These are phyloP conservation scores for Odocoileus hemionus DNA, from an alignment of 2,113 vertebrate genomes.

Conservation along the genomic window DNA sequence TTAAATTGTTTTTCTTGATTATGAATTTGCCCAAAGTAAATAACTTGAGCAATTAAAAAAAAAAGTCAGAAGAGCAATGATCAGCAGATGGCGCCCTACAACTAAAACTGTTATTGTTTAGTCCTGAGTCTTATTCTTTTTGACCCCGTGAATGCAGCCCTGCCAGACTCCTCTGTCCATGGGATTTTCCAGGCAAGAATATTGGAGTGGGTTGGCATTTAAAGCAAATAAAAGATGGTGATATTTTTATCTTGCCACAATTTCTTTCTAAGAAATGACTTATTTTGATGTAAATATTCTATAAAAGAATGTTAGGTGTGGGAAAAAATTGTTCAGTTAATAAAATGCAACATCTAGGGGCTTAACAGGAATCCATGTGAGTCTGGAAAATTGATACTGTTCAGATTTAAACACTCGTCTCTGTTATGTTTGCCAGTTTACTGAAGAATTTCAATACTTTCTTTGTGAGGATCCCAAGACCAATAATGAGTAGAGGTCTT, in stretches of 20 bases:
- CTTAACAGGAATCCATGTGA: background rate
- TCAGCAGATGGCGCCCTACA: constrained; percentile 16
- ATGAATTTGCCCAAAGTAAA: background rate
- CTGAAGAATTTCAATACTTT: background rate
- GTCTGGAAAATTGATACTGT: background rate
- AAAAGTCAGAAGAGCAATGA: background rate
- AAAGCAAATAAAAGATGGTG: background rate
- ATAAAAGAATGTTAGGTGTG: background rate
- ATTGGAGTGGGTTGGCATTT: background rate
- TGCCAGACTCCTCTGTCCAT: background rate
- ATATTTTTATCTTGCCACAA: background rate
- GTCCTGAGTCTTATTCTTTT: background rate
- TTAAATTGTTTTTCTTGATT: background rate
- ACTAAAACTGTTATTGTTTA: background rate
- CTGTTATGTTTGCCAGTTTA: background rate
- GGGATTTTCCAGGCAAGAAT: background rate
- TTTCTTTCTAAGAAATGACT: background rate
- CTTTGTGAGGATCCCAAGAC: background rate
- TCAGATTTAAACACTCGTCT: too few species aligned
- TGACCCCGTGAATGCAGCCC: rapidly evolving
- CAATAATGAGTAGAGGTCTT: rapidly evolving
- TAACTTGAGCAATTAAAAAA: background rate
- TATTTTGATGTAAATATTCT: background rate
- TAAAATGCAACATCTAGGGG: background rate
- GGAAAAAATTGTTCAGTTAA: background rate